Conservation (phyloP, 2,797 vertebrate species). For the Lutjanus campechanus region DNA sequence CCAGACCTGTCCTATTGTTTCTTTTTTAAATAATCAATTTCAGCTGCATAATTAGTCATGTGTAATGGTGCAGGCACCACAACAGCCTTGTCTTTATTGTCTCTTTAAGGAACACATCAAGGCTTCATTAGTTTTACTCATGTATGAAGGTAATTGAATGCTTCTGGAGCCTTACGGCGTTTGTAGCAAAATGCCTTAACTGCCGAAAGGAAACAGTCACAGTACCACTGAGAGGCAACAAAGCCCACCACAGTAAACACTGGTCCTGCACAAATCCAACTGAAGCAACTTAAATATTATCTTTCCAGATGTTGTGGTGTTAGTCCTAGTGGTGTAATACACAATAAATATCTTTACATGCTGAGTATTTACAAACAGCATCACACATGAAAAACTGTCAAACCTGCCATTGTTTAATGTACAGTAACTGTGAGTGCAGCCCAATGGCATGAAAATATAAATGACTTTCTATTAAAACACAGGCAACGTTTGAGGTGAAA, state of each 20-base stretch:
- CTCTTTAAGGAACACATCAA: constrained; percentile 8
- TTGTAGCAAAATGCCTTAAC: background rate
- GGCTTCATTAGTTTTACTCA: constrained; percentile 33
- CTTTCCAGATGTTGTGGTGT: constrained; percentile 10
- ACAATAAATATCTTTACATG: background rate
- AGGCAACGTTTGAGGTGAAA: background rate
- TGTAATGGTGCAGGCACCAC: background rate
- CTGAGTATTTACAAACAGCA: background rate
- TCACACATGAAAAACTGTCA: background rate
- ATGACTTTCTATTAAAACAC: background rate
- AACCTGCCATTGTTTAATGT: background rate
- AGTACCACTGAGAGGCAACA: background rate
- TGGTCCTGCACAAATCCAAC: background rate
- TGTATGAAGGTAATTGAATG: constrained; percentile 22
- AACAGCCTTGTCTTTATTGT: constrained; percentile 17
- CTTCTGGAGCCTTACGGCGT: constrained; percentile 6
- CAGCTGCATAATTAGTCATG: background rate
- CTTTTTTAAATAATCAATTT: constrained; percentile 1
- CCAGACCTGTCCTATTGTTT: background rate
- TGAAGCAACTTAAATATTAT: background rate
- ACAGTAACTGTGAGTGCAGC: background rate
- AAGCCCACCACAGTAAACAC: background rate
- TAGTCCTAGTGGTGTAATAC: background rate
- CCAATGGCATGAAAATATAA: background rate
- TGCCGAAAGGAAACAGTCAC: background rate